Evolutionary conservation across 2,797 vertebrate genomes (phyloP), one percentile per base, ranked within the genome.

Genomic region (Danio choprae): DNA sequence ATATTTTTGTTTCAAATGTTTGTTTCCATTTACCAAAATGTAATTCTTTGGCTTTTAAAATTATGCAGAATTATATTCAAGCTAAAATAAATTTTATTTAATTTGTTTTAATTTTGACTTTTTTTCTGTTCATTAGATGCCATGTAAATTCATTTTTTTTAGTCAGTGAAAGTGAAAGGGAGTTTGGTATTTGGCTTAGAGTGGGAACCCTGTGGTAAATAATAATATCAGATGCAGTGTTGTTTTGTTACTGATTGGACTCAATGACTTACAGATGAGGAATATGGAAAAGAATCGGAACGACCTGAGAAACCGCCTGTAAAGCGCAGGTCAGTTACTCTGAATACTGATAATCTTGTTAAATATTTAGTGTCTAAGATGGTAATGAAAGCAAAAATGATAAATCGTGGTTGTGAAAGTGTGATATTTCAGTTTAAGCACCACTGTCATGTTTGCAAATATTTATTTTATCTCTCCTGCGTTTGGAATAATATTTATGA

Each of bases 221-320:
- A 29, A 29, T 29, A 29, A 29, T 29, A 29, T 29, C 29, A 29
- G 55, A n/a, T 46, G 29, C 7, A 9, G 11, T 63, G 16, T 63
- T 74, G 7, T 67, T 70, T 67, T 46, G n/a, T 46, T 43, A 68
- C 51, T 82, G 18, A 80, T 29, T 83, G 8, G 64, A 46, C 3
- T 64, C 7, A 74, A 56, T 29, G 15, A 55, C 86, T 22, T 56
- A 59, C 18, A 99, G 98, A 98, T 94, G 97, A 99, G 87, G 98
- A 98, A 88, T 98, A 96, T 87, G 95, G 94, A 86, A 95, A 93
- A 89, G 95, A 94, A 89, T 93, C 94, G 0, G 94, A 94, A 59
- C 96, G 95, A 92, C 96, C 97, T 5, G 98, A 98, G 93, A 97
- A 98, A 94, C 94, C 96, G 1, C 0, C 65, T 90, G 92, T 94